These are phyloP conservation scores for Andrena hattorfiana DNA, from an alignment of 2,888 invertebrate species.

Conservation along the genomic window DNA sequence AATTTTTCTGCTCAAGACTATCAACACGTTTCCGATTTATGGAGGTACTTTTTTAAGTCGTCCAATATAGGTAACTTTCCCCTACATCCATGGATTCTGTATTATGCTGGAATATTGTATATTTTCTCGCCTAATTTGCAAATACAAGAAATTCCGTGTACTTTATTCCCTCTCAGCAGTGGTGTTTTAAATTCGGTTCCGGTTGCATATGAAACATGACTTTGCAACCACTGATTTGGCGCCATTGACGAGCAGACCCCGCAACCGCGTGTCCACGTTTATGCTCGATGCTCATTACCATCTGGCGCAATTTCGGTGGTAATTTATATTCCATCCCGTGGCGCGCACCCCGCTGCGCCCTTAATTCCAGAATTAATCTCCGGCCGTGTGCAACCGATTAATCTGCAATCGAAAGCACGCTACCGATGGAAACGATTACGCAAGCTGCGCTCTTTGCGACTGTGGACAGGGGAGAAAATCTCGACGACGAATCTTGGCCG, in stretches of 20 bases:
- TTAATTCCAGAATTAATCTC: constrained; percentile 81
- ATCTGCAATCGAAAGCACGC: constrained; percentile 68
- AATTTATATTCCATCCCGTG: constrained; percentile 76
- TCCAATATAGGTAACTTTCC: too few species aligned
- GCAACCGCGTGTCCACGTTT: constrained; percentile 33
- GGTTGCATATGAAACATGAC: constrained; percentile 36
- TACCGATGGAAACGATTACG: constrained; percentile 62
- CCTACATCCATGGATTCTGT: too few species aligned
- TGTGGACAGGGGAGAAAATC: background rate
- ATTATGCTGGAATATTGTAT: background rate
- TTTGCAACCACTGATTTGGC: constrained; percentile 33
- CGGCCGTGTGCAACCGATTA: constrained; percentile 68
- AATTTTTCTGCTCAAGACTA: too few species aligned
- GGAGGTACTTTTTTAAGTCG: too few species aligned
- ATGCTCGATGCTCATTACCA: constrained; percentile 67
- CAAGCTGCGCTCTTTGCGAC: constrained; percentile 25
- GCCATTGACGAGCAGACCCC: constrained; percentile 33
- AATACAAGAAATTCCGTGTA: background rate
- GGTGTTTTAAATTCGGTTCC: background rate
- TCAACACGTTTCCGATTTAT: too few species aligned
- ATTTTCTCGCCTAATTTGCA: background rate
- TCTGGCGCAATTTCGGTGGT: constrained; percentile 76
- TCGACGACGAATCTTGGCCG: background rate
- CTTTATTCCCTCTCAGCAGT: background rate
- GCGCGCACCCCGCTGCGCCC: constrained; percentile 75